Evolutionary conservation across 2,113 vertebrate genomes (phyloP).

Genomic region (Spea multiplicata): DNA sequence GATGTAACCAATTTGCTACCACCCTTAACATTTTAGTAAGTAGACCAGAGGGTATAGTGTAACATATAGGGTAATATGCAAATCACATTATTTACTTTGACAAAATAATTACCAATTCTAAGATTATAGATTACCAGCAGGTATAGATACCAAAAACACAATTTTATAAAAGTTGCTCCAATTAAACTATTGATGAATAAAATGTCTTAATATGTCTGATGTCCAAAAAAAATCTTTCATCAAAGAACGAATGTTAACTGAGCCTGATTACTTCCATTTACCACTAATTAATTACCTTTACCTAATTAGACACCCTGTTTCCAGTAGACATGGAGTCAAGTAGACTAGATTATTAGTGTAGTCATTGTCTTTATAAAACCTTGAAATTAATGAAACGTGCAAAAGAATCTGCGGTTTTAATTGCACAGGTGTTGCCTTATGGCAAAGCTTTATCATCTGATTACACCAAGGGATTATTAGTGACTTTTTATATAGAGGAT

Average conservation of each 20-base stretch:
- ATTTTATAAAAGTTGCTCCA: too few species aligned
- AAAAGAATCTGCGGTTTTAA: slow-evolving; percentile 94
- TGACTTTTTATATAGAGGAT: slow-evolving; percentile 92
- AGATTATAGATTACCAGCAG: too few species aligned
- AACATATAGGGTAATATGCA: too few species aligned
- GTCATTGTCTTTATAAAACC: slow-evolving; percentile 95
- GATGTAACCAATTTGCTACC: too few species aligned
- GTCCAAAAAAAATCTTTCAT: slow-evolving; percentile 86
- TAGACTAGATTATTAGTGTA: slow-evolving; percentile 99
- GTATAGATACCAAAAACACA: too few species aligned
- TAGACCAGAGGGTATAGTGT: too few species aligned
- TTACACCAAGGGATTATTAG: slow-evolving; percentile 95
- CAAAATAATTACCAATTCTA: too few species aligned
- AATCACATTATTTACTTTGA: too few species aligned
- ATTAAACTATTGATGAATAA: slow-evolving; percentile 12
- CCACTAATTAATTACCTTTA: slow-evolving; percentile 99
- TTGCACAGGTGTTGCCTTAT: slow-evolving; percentile 99
- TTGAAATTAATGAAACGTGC: slow-evolving; percentile 98
- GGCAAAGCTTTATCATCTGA: slow-evolving; percentile 97
- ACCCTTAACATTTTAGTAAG: too few species aligned
- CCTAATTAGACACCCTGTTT: slow-evolving; percentile 99
- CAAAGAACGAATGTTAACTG: slow-evolving; percentile 95
- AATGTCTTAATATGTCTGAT: slow-evolving; percentile 67
- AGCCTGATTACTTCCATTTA: slow-evolving; percentile 99
- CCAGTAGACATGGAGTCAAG: slow-evolving; percentile 96